A percentile compares a stretch with the other conserved stretches of the same genome.
These are phyloP conservation scores for Acanthosepion lycidas DNA, from an alignment of 2,888 invertebrate species.

Conservation along the genomic window DNA sequence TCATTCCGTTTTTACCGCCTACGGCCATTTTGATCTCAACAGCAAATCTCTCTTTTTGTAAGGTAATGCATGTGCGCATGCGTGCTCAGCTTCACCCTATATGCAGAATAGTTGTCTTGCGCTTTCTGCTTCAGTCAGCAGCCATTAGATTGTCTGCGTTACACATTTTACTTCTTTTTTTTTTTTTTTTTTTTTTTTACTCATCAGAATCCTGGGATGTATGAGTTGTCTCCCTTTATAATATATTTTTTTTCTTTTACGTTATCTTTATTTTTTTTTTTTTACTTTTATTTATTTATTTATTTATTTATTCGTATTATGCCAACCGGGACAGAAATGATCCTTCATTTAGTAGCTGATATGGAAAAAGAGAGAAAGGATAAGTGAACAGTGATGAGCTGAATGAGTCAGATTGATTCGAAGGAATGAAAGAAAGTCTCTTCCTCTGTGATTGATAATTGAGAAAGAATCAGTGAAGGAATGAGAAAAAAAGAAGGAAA, in stretches of 20 bases:
- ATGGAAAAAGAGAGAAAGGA: background rate
- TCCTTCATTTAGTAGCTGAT: background rate
- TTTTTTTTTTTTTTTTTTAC: background rate
- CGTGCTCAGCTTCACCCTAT: background rate
- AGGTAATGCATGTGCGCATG: conserved; percentile 11
- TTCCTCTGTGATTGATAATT: too few species aligned
- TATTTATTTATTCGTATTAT: background rate
- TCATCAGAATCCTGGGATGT: background rate
- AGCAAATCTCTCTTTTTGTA: background rate
- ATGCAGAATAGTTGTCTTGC: background rate
- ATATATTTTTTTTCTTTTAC: background rate
- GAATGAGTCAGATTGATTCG: too few species aligned
- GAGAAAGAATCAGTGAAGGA: too few species aligned
- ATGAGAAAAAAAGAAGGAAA: too few species aligned
- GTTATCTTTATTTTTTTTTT: background rate
- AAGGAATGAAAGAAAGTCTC: too few species aligned
- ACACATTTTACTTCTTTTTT: background rate
- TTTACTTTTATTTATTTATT: background rate
- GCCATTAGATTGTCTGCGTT: conserved; percentile 33
- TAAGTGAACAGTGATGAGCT: background rate
- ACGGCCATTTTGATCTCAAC: background rate
- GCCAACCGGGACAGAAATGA: too few species aligned
- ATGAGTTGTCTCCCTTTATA: background rate
- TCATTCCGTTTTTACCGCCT: background rate
- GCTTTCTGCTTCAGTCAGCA: background rate